These are phyloP conservation scores for Lissonota sp. DNA, from an alignment of 2,888 invertebrate species.

Conservation along the genomic window DNA sequence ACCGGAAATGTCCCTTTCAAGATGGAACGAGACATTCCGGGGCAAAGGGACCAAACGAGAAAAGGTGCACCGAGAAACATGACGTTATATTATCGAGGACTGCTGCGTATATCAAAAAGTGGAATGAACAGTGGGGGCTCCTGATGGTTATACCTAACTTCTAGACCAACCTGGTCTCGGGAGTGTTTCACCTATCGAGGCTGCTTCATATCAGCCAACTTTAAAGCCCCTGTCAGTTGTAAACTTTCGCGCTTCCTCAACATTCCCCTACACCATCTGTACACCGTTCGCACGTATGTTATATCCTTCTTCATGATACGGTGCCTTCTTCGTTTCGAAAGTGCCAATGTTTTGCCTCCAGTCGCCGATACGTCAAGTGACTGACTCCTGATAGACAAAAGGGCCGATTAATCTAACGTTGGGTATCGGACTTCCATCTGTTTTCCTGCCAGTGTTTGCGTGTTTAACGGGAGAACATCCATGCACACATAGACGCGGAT, in stretches of 20 bases:
- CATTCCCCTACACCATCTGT: too few relatives aligned
- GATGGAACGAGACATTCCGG: constrained; percentile 4
- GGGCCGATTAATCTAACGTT: too few relatives aligned
- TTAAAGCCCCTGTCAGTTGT: constrained; percentile 75
- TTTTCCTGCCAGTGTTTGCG: too few relatives aligned
- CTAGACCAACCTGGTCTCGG: constrained; percentile 65
- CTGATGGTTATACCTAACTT: constrained; percentile 5
- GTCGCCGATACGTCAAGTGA: too few relatives aligned
- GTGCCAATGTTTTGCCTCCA: too few relatives aligned
- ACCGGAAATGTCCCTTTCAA: constrained; percentile 10
- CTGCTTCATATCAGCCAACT: constrained; percentile 75
- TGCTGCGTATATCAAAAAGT: neutral
- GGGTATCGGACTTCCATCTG: too few relatives aligned
- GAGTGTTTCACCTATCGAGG: constrained; percentile 73
- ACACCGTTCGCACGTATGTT: too few relatives aligned
- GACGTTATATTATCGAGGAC: neutral
- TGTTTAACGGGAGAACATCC: too few relatives aligned
- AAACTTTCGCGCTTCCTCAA: constrained; percentile 69
- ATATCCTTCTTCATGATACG: too few relatives aligned
- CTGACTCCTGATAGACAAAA: too few relatives aligned
- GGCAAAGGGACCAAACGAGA: constrained; percentile 1
- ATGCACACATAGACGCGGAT: too few relatives aligned
- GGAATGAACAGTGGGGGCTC: constrained; percentile 23
- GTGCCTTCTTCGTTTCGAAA: too few relatives aligned
- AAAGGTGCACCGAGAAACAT: constrained; percentile 5